Base-by-base conservation (phyloP, 2,888 invertebrate genomes). In the Formica aserva region DNA sequence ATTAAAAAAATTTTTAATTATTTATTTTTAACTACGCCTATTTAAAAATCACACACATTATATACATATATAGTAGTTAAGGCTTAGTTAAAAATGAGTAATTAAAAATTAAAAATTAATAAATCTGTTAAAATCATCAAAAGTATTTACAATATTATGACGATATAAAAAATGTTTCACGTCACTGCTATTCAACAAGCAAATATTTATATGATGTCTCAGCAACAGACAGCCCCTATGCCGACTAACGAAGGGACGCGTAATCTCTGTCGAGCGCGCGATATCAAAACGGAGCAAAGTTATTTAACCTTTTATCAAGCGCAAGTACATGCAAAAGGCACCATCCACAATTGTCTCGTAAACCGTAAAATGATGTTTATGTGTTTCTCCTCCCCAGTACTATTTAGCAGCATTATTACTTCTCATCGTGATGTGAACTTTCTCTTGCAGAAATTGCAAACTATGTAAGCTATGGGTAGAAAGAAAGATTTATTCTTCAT, bases 221-320 rank as follows among this genome's bases (percentile, higher is more conserved):
- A 71, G n/a, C 57, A 15, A 26, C 57, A 69, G 57, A 22, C 55
- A 45, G 60, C 71, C 29, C n/a, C 22, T 77, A 55, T 65, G 35
- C 8, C 26, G 18, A 52, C 18, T n/a, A 57, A 67, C 38, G 69
- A 78, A 80, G 72, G 78, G 71, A 78, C 57, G 57, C 26, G 32
- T 78, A 71, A 80, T 80, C 78, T 80, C 78, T 80, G 35, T 71
- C 35, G 9, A 13, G 48, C 22, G 69, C 32, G 60, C 22, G 60
- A 60, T 87, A 86, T 77, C 72, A 75, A 84, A 83, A 76, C 88
- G 55, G 88, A 78, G 88, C 84, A 90, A 82, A 89, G 90, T 89
- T 88, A 88, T 89, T 88, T 88, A 90, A 90, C 90, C 89, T 87
- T 80, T 89, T 90, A 90, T 88, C 90, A 60, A 71, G 26, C 6